Base-by-base conservation (phyloP, 2,113 vertebrate species). In the Ciconia maguari region DNA sequence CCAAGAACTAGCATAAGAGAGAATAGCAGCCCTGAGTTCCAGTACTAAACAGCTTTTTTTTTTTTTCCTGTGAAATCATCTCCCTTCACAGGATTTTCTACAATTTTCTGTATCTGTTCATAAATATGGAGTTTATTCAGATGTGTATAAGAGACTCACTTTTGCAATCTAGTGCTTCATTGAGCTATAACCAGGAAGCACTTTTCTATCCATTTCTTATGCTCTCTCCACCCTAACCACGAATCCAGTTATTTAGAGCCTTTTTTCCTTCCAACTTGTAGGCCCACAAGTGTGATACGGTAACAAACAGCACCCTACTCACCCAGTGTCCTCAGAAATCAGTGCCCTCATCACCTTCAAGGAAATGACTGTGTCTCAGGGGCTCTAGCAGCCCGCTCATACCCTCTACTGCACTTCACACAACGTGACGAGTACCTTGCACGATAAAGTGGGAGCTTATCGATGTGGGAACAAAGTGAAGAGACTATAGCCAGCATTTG, bases 101-200 rank as follows among this genome's bases (percentile, higher is more conserved):
- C 48, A 29, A 65, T 71, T 92, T 79, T 55, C 64, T 8, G 3
- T 89, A 60, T 46, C 70, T 57, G 32, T 72, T 92, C 65, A 72
- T 82, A 92, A 92, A 89, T 62, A 89, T 10, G 58, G 81, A 71
- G 64, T 77, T 81, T 82, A 77, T 89, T 92, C 70, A 66, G 48
- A 71, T 15, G 14, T 48, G n/a, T 42, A 5, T 25, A 36, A 61
- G 41, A 71, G 64, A 86, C 58, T 82, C 70, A 36, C 79, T 89
- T 88, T 60, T 78, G 64, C 90, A 92, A 92, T 92, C 82, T 78
- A 90, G 87, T n/a, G 93, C 86, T 92, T 70, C 90, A 78, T 2
- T 90, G 82, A 92, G 82, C 86, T 72, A 71, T 42, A 88, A 91
- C 93, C 76, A 65, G 61, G 88, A n/a, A 84, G 41, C 54, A 9